phyloP scores from a whole-genome alignment of 2,113 vertebrate species.

The Serilophus lunatus region DNA sequence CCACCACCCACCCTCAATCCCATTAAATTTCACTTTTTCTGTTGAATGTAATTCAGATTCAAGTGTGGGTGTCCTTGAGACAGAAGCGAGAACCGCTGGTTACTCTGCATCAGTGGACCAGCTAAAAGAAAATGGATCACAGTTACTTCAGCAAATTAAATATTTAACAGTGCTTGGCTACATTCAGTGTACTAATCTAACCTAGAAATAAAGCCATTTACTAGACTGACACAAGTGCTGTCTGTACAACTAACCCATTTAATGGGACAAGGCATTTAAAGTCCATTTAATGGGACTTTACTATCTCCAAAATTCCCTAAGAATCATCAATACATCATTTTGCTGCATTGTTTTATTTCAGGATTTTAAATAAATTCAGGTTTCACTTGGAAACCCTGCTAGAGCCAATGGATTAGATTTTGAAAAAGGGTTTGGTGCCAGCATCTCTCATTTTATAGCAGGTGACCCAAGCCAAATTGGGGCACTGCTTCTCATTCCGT shows the following conservation, averaged over 20 bases:
- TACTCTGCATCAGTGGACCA: constrained; percentile 89
- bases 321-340: not conserved
- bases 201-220: not conserved
- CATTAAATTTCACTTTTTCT: constrained; percentile 90
- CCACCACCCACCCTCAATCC: constrained; percentile 18
- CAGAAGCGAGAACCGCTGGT: constrained; percentile 88
- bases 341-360: not conserved
- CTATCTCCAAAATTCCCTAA: not conserved
- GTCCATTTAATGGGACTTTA: not conserved
- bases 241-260: not conserved
- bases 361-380: not conserved
- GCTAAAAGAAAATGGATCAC: constrained; percentile 72
- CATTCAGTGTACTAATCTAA: not conserved
- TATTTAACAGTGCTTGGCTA: constrained; percentile 2
- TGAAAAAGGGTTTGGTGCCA: not conserved
- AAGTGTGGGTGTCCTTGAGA: constrained; percentile 89
- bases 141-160: constrained; percentile 65
- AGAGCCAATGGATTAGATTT: not conserved
- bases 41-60: constrained; percentile 92
- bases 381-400: not conserved
- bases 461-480: not conserved
- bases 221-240: not conserved
- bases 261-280: not conserved
- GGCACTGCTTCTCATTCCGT: not conserved
- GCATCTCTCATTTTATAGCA: not conserved